A percentile compares a stretch with the other conserved stretches of the same genome.
Evolutionary conservation across 1,140 invertebrate species (phyloP).

Genomic region (Homalodisca vitripennis): DNA sequence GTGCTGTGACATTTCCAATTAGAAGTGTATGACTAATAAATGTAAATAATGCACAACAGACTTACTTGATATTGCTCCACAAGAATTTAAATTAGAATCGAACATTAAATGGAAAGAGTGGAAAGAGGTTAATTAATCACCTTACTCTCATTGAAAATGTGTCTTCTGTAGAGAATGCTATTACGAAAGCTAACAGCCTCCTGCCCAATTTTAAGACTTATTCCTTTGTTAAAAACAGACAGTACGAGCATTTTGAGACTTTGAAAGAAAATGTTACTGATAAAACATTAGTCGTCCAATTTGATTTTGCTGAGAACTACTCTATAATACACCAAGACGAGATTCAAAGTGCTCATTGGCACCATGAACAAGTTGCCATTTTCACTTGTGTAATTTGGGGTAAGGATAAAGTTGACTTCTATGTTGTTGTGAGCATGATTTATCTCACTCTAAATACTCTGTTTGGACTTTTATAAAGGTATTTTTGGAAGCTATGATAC

Average conservation of each 20-base stretch:
- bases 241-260: constrained; percentile 1
- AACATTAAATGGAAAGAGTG: constrained; percentile 11
- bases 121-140: constrained; percentile 2
- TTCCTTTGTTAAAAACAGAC: constrained; percentile 7
- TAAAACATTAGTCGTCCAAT: constrained; percentile 3
- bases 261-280: neutral
- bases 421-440: too few relatives aligned
- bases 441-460: too few relatives aligned
- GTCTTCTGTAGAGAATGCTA: constrained; percentile 5
- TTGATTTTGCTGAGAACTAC: constrained; percentile 19
- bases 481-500: too few relatives aligned
- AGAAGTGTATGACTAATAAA: too few relatives aligned
- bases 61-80: neutral
- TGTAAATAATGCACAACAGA: too few relatives aligned
- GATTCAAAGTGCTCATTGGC: too few relatives aligned
- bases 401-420: too few relatives aligned
- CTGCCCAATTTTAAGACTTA: constrained; percentile 9
- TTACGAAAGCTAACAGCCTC: constrained; percentile 2
- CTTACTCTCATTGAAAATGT: neutral
- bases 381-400: too few relatives aligned
- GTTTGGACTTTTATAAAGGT: too few relatives aligned
- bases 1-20: too few relatives aligned
- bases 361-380: too few relatives aligned
- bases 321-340: too few relatives aligned
- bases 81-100: constrained; percentile 7